Percentiles rank a stretch among this genome's conserved stretches.
phyloP scores from a whole-genome alignment of 2,113 vertebrate species.

The Mesitornis unicolor region DNA sequence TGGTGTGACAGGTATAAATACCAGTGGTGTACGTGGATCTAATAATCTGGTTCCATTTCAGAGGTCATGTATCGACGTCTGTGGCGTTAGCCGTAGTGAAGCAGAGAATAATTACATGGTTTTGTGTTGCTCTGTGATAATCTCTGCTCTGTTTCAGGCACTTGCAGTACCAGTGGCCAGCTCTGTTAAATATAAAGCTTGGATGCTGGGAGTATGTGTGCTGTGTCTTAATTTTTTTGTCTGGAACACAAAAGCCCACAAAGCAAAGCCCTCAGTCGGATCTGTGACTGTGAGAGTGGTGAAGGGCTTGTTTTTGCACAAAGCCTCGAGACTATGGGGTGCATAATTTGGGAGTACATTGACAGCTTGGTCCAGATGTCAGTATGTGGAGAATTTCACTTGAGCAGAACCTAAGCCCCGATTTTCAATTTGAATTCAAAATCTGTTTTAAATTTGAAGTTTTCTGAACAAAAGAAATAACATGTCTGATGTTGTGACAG shows the following conservation, averaged over 20 bases:
- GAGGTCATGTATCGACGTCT: conserved; percentile 19
- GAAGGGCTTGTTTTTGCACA: not conserved
- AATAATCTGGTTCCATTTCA: conserved; percentile 22
- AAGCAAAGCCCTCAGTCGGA: too few relatives aligned
- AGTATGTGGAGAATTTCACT: not conserved
- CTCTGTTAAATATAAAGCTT: conserved; percentile 32
- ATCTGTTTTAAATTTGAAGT: conserved; percentile 29
- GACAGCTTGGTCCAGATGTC: conserved; percentile 9
- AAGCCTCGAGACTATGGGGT: not conserved
- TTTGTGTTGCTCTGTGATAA: conserved; percentile 29
- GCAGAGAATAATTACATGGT: not conserved
- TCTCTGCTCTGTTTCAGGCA: not conserved
- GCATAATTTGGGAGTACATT: not conserved
- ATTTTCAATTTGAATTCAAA: not conserved
- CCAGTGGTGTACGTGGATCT: not conserved
- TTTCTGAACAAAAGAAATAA: conserved; percentile 13
- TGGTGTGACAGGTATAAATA: not conserved
- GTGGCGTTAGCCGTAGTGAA: not conserved
- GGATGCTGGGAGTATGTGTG: not conserved
- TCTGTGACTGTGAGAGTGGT: not conserved
- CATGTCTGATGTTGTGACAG: conserved; percentile 1
- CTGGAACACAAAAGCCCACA: not conserved
- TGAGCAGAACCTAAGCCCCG: not conserved
- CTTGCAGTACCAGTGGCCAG: not conserved
- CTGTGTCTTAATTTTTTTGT: not conserved